These are phyloP conservation scores for Sinodicranocentrus sp. DNA, from an alignment of 2,888 invertebrate species.

Conservation along the genomic window DNA sequence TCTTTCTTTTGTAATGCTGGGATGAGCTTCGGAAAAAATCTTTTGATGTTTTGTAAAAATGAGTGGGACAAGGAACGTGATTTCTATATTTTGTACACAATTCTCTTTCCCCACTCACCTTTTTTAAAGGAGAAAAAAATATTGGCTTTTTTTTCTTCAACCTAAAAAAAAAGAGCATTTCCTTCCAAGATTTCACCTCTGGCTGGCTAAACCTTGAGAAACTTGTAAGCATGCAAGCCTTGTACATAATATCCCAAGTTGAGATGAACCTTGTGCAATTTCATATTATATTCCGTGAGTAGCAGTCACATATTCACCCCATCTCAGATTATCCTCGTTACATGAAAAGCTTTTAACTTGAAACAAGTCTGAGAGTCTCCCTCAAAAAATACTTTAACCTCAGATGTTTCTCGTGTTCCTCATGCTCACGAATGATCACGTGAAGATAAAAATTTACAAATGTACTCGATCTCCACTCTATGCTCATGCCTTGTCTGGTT, in stretches of 20 bases:
- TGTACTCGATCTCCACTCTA: not conserved
- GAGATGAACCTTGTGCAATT: not conserved
- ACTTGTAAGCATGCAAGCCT: not conserved
- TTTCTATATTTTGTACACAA: slow-evolving; percentile 15
- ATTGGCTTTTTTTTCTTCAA: not conserved
- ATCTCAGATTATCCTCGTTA: slow-evolving; percentile 3
- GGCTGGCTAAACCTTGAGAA: slow-evolving; percentile 16
- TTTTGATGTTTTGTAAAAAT: slow-evolving; percentile 54
- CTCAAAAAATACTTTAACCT: not conserved
- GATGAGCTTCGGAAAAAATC: slow-evolving; percentile 2
- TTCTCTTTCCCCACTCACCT: slow-evolving; percentile 57
- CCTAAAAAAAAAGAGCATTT: not conserved
- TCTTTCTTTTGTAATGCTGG: too few species aligned
- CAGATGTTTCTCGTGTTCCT: not conserved
- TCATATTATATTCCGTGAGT: slow-evolving; percentile 15
- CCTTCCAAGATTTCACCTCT: slow-evolving; percentile 25
- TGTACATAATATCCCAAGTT: not conserved
- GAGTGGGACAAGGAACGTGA: slow-evolving; percentile 56
- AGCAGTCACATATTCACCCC: slow-evolving; percentile 24
- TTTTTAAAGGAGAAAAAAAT: not conserved
- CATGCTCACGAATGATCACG: not conserved
- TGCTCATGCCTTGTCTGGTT: too few species aligned
- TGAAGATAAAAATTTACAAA: slow-evolving; percentile 41
- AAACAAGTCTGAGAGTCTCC: not conserved
- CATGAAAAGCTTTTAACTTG: slow-evolving; percentile 37